A percentile compares a stretch with the other conserved stretches of the same genome.
phyloP scores from a whole-genome alignment of 2,113 vertebrate genomes.

The Cryptotis parvus region DNA sequence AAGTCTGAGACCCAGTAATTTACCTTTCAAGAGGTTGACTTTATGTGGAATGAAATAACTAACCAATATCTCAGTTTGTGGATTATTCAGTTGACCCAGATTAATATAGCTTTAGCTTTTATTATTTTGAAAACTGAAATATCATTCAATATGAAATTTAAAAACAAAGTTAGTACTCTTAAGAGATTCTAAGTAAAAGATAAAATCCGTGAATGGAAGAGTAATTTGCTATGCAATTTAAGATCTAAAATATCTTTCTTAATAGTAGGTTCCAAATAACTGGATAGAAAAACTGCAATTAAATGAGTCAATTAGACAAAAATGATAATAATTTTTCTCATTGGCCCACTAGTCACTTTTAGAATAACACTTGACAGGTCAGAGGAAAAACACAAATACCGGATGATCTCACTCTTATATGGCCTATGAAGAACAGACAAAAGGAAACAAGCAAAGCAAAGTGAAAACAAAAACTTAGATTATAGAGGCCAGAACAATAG shows the following conservation, averaged over 20 bases:
- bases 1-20: neutral
- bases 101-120: constrained; percentile 42
- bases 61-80: neutral
- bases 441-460: no score
- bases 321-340: neutral
- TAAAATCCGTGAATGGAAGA: constrained; percentile 37
- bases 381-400: no score
- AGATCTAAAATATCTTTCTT: constrained; percentile 1
- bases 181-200: constrained; percentile 52
- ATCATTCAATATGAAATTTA: neutral
- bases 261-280: constrained; percentile 28
- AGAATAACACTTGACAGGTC: neutral
- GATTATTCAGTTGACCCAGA: neutral
- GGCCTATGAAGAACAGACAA: no score
- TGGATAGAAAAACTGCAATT: constrained; percentile 18
- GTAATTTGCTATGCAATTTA: constrained; percentile 30
- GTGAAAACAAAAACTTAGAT: no score
- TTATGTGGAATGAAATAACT: constrained; percentile 1
- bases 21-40: constrained; percentile 37
- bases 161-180: constrained; percentile 16
- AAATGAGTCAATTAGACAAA: constrained; percentile 38
- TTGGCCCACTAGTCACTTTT: constrained; percentile 40
- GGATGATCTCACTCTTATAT: no score
- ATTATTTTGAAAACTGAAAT: constrained; percentile 47
- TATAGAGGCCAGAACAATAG: no score